Evolutionary conservation across 2,113 vertebrate species (phyloP).

Genomic region (Burhinus bistriatus): DNA sequence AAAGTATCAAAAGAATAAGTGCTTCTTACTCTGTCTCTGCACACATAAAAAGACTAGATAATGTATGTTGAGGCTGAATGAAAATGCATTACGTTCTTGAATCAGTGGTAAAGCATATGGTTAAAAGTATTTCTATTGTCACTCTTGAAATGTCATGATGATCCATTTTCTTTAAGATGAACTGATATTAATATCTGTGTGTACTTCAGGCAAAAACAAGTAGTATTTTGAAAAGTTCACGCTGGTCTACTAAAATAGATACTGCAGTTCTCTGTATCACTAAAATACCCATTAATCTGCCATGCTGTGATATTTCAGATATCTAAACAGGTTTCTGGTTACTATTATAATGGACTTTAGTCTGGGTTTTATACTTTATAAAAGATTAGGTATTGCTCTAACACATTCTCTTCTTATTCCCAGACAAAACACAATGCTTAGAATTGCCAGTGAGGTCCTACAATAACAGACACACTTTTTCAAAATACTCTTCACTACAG

Average conservation of each 20-base stretch:
- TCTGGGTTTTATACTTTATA: not conserved
- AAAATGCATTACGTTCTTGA: not conserved
- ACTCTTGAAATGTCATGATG: not conserved
- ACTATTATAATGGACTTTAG: not conserved
- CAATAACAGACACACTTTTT: not conserved
- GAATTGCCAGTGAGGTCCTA: not conserved
- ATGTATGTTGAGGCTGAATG: not conserved
- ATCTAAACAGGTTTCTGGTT: not conserved
- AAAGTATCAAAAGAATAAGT: not conserved
- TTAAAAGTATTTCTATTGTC: not conserved
- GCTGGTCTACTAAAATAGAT: not conserved
- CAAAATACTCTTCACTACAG: not conserved
- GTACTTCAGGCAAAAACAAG: not conserved
- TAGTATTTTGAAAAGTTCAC: not conserved
- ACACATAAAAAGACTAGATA: not conserved
- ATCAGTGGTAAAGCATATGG: not conserved
- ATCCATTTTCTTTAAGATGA: not conserved
- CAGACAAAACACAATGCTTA: slow-evolving; percentile 22
- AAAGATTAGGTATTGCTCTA: not conserved
- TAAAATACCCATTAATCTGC: not conserved
- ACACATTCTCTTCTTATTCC: not conserved
- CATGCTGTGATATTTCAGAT: not conserved
- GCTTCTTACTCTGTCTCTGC: not conserved
- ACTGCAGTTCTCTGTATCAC: not conserved
- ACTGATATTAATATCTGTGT: not conserved